Evolutionary conservation across 2,113 vertebrate genomes (phyloP), one percentile per base, ranked within the genome.

Genomic region (Tetraodon nigroviridis): DNA sequence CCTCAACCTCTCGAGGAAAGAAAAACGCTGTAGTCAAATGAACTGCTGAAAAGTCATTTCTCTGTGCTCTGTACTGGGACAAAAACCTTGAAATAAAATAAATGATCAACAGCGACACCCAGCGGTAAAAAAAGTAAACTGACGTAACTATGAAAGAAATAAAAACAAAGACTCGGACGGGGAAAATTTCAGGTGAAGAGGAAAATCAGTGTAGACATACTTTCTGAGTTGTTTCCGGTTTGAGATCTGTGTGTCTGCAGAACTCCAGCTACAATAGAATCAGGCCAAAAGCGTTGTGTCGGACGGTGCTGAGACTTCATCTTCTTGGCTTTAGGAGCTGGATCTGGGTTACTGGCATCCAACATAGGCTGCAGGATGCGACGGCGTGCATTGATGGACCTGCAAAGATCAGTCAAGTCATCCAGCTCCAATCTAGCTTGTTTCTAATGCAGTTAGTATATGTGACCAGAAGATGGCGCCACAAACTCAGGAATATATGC

Each of bases 281-380:
- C 97, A 7, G 97, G 97, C 97, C 97, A 99, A 91, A 99, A 99
- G 51, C 97, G 88, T 71, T 99, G 96, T 0, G 97, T 99, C 24
- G 97, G 97, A 32, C 97, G 93, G 85, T 99, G 97, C 89, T 99
- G 97, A 5, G 96, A 97, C 84, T 99, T 99, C 87, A 99, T 98
- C 84, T 99, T 99, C 94, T 99, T 99, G 27, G 96, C 93, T 90
- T 99, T 99, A 1, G 97, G 95, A 47, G 94, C 93, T 1, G 97
- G 97, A 70, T 98, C 97, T 0, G 97, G 97, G 84, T 99, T 99
- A 87, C 97, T 98, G 88, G 97, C 95, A 0, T 99, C 97, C 0
- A 98, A 86, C 96, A 99, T 99, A 0, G 96, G 97, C 84, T 99
- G 97, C 51, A 98, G 91, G 64, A 98, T 99, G 61, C 97, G 97